phyloP scores from a whole-genome alignment of 2,113 vertebrate genomes.

The Ochotona curzoniae region DNA sequence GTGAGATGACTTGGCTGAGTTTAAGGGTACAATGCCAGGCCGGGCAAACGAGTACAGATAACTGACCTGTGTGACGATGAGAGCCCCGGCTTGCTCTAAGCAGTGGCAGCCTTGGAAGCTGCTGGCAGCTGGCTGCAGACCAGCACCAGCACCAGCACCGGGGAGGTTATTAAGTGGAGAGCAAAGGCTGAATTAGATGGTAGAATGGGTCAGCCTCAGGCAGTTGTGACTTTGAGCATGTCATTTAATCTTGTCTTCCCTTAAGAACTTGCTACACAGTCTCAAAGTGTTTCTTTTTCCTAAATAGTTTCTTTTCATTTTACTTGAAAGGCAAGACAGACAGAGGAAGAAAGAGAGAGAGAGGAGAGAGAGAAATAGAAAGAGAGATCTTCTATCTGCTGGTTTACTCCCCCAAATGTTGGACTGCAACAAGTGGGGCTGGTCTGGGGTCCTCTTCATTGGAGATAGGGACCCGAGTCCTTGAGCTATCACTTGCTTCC shows the following conservation, averaged over 20 bases:
- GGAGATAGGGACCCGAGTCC: no score
- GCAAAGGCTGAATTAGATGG: neutral
- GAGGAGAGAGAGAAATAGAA: no score
- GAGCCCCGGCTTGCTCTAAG: neutral
- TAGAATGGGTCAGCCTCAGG: neutral
- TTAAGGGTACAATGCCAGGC: neutral
- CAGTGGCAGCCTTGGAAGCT: neutral
- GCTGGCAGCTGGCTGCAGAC: neutral
- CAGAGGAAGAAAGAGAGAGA: no score
- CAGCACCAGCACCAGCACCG: no score
- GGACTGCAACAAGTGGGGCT: no score
- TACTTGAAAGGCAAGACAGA: neutral
- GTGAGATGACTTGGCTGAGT: slow-evolving; percentile 1
- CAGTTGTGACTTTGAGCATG: neutral
- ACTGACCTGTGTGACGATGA: neutral
- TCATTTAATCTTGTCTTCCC: neutral
- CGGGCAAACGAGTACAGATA: neutral
- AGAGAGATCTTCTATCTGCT: no score
- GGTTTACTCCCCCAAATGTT: no score
- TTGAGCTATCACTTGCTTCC: neutral
- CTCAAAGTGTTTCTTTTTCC: neutral
- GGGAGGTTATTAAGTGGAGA: neutral
- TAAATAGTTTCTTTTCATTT: neutral
- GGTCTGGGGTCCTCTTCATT: no score
- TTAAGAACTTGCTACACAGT: no score